Base-by-base conservation (phyloP, 2,888 invertebrate genomes). In the Campopleginae sp. region DNA sequence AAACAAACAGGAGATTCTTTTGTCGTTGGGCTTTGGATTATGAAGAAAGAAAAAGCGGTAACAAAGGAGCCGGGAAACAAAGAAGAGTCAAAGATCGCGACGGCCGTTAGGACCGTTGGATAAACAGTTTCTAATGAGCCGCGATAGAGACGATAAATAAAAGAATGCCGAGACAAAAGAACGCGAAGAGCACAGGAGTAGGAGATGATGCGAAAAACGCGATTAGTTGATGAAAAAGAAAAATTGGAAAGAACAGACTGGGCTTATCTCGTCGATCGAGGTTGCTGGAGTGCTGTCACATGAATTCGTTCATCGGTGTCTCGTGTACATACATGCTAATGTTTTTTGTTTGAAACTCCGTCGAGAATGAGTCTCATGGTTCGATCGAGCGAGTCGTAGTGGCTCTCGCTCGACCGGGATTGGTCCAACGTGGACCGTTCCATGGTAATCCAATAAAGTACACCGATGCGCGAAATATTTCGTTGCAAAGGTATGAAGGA, bases 351-450 rank as follows among this genome's bases (percentile, higher is more conserved):
- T 14, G 58, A 27, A 27, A 27, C 23, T 38, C 33, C 23, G 14
- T 17, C 23, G n/a, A 33, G 54, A 51, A 54, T 54, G 27, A 58
- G 23, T 27, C 14, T 17, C 66, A 38, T 38, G 38, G 66, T 42
- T 78, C 68, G 68, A 68, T 78, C 77, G 76, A 82, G 44, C 65
- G 42, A 14, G 33, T 31, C 38, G 74, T 58, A 83, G 79, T 83
- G 61, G 70, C 70, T 83, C 70, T 83, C 70, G 83, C 31, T 79
- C 79, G 79, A 23, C 74, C 68, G 79, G 66, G 79, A 83, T 75
- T 75, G 80, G 76, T 84, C 54, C 51, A 76, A 80, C 75, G 84
- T 84, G 84, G 80, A 76, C 80, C 84, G 80, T 84, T 84, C 84
- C 84, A 76, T 76, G 80, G 63, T 80, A 83, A 83, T 83, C 82